Conservation (phyloP, 2,797 vertebrate genomes). For the Pseudochromis fuscus region DNA sequence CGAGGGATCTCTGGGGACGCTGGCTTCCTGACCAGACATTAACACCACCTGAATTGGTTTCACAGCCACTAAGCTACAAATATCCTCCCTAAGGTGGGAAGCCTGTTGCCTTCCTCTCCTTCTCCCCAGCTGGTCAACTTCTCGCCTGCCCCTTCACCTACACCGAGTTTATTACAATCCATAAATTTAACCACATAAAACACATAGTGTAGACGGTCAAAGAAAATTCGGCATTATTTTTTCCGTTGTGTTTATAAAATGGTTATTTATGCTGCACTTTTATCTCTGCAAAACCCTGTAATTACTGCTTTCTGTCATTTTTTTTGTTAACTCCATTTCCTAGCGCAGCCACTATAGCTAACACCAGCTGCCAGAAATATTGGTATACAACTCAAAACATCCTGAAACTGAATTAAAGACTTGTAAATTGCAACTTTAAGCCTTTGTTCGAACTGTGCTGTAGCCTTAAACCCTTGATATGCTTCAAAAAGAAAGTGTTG, state of each 20-base stretch:
- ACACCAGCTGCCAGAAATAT: too few species aligned
- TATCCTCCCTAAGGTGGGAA: constrained; percentile 3
- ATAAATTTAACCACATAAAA: neutral
- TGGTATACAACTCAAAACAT: too few species aligned
- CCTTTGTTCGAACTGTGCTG: neutral
- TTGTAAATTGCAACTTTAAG: neutral
- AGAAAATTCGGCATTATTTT: neutral
- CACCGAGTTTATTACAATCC: constrained; percentile 1
- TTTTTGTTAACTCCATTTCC: neutral
- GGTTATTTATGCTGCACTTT: neutral
- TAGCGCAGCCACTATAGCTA: neutral
- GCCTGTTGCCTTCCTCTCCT: neutral
- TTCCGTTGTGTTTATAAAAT: neutral
- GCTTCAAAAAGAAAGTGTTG: neutral
- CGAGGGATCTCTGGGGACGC: neutral
- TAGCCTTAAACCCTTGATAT: neutral
- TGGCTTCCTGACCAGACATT: constrained; percentile 19
- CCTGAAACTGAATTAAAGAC: too few species aligned
- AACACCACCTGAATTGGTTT: constrained; percentile 9
- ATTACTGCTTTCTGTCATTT: neutral
- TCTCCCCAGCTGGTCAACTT: neutral
- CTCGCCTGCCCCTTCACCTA: neutral
- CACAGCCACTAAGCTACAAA: neutral
- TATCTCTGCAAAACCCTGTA: neutral
- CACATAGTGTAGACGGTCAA: neutral